These are phyloP conservation scores for Drosophila paramelanica DNA, from an alignment of 2,888 invertebrate genomes.

Conservation along the genomic window DNA sequence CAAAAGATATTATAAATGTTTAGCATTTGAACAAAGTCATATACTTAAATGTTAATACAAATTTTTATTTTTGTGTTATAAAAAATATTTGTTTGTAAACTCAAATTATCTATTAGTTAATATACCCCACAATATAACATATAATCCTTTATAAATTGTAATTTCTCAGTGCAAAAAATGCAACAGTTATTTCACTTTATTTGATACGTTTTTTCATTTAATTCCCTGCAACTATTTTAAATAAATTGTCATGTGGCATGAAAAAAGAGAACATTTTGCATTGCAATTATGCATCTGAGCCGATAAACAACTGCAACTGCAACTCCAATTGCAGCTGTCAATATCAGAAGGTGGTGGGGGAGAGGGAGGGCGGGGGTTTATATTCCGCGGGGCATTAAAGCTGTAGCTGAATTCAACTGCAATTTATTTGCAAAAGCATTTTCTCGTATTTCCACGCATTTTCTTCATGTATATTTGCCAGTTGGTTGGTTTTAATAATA, in stretches of 20 bases:
- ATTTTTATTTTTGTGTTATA: background rate
- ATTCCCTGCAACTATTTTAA: conserved; percentile 39
- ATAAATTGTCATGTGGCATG: conserved; percentile 44
- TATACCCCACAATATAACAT: background rate
- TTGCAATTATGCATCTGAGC: conserved; percentile 46
- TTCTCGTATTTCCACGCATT: conserved; percentile 9
- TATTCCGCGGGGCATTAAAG: conserved; percentile 42
- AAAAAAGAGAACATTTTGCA: conserved; percentile 23
- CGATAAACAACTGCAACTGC: conserved; percentile 56
- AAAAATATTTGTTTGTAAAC: background rate
- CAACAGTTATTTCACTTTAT: conserved; percentile 33
- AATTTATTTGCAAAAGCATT: conserved; percentile 34
- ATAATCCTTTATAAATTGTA: conserved; percentile 21
- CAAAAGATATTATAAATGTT: too few species aligned
- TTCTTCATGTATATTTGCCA: conserved; percentile 39
- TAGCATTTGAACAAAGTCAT: too few species aligned
- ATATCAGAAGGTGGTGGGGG: conserved; percentile 17
- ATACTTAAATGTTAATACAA: too few species aligned
- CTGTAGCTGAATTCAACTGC: conserved; percentile 37
- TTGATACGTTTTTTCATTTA: background rate
- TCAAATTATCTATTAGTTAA: background rate
- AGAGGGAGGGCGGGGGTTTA: background rate
- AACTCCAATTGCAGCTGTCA: conserved; percentile 54
- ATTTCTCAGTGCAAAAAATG: conserved; percentile 16
- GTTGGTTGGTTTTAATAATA: conserved; percentile 56